Conservation (phyloP, 2,888 invertebrate genomes). For the Drosophila kanekoi region DNA sequence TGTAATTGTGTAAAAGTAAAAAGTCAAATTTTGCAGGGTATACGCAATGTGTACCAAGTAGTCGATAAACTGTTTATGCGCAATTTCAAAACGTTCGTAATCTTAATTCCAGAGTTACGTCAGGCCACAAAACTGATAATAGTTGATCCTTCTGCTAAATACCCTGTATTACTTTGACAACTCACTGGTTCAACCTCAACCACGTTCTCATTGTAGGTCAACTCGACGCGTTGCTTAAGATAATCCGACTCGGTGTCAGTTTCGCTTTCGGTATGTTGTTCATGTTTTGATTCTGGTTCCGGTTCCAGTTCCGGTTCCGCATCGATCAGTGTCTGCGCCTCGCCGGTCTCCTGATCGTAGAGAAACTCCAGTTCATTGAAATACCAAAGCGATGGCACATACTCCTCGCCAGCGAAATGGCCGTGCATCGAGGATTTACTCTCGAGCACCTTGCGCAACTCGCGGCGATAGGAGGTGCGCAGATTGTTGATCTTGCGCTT, state of each 20-base stretch:
- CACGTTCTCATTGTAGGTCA: slow-evolving; percentile 8
- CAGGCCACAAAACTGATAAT: too few relatives aligned
- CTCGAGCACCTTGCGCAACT: slow-evolving; percentile 59
- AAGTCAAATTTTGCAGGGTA: too few relatives aligned
- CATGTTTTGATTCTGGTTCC: not conserved
- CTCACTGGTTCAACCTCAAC: slow-evolving; percentile 25
- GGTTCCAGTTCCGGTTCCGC: not conserved
- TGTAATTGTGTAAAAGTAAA: too few relatives aligned
- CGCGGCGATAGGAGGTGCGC: slow-evolving; percentile 68
- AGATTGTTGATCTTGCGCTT: slow-evolving; percentile 72
- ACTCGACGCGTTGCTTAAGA: not conserved
- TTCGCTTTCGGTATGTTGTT: not conserved
- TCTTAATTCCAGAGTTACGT: too few relatives aligned
- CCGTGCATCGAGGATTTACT: slow-evolving; percentile 18
- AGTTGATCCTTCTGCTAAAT: not conserved
- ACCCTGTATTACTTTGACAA: not conserved
- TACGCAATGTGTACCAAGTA: too few relatives aligned
- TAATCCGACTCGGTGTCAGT: not conserved
- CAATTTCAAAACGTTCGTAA: too few relatives aligned
- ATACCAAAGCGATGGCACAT: slow-evolving; percentile 64
- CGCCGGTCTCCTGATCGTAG: slow-evolving; percentile 58
- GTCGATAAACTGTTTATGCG: too few relatives aligned
- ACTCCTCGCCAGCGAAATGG: slow-evolving; percentile 23
- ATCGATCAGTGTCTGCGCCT: slow-evolving; percentile 29
- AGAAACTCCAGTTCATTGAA: slow-evolving; percentile 66